Percentiles rank a stretch among this genome's conserved stretches.
phyloP scores from a whole-genome alignment of 2,888 invertebrate species.

The Agriopis aurantiaria region DNA sequence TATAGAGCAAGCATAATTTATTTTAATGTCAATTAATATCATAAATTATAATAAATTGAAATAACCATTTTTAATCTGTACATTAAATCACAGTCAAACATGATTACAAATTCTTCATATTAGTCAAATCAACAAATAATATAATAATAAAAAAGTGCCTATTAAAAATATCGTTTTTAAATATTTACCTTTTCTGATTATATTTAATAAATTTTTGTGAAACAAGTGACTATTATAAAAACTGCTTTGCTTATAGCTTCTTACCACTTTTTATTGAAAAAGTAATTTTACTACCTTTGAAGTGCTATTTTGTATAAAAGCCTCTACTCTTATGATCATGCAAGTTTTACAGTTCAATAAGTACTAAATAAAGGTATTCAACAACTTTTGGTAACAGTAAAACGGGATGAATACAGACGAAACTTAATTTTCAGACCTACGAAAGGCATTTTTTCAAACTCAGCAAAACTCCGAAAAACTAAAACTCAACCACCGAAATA shows the following conservation, averaged over 20 bases:
- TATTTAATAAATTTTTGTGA: too few species aligned
- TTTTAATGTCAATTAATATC: slow-evolving; percentile 20
- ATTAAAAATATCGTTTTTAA: too few species aligned
- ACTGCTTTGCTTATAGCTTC: neutral
- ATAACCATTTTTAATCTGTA: slow-evolving; percentile 44
- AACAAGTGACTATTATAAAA: neutral
- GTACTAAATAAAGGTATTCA: neutral
- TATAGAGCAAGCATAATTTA: slow-evolving; percentile 28
- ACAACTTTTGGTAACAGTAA: neutral
- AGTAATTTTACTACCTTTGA: neutral
- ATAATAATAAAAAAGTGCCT: too few species aligned
- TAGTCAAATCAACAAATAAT: neutral
- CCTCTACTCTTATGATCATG: neutral
- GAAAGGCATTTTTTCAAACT: too few species aligned
- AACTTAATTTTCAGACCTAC: neutral
- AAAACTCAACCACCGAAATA: too few species aligned
- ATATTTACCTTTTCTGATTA: too few species aligned
- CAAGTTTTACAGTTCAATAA: neutral
- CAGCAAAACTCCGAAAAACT: too few species aligned
- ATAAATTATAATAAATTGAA: slow-evolving; percentile 36
- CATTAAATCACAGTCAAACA: slow-evolving; percentile 53
- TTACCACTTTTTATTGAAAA: neutral
- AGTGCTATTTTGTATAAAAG: slow-evolving; percentile 1
- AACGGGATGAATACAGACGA: too few species aligned
- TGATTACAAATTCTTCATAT: slow-evolving; percentile 2